Evolutionary conservation across 2,888 invertebrate genomes (phyloP).

Genomic region (Formica aserva): DNA sequence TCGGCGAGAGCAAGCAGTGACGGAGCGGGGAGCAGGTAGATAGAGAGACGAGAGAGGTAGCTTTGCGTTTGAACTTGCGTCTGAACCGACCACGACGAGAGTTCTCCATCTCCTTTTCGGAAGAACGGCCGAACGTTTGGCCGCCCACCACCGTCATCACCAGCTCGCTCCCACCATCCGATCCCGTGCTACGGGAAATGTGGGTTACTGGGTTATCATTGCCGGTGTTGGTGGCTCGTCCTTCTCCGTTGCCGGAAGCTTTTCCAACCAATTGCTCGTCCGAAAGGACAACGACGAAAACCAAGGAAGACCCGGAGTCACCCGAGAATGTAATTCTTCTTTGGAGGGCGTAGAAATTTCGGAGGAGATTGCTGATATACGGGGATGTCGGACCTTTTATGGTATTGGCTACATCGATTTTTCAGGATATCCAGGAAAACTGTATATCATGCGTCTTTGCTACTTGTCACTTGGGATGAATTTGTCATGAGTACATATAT

Average conservation of each 20-base stretch:
- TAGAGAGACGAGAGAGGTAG: background rate
- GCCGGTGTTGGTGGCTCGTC: slow-evolving; percentile 68
- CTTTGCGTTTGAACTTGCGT: slow-evolving; percentile 61
- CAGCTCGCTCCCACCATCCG: slow-evolving; percentile 48
- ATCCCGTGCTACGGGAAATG: slow-evolving; percentile 70
- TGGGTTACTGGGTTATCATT: slow-evolving; percentile 81
- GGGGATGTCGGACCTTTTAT: slow-evolving; percentile 22
- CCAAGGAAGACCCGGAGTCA: slow-evolving; percentile 44
- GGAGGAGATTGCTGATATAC: slow-evolving; percentile 30
- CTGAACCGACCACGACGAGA: slow-evolving; percentile 60
- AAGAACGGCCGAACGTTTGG: slow-evolving; percentile 68
- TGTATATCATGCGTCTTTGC: slow-evolving; percentile 32
- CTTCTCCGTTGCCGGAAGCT: slow-evolving; percentile 71
- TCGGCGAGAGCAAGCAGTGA: background rate
- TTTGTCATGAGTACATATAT: slow-evolving; percentile 10
- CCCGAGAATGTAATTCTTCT: slow-evolving; percentile 60
- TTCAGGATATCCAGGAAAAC: slow-evolving; percentile 29
- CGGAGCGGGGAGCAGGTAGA: background rate
- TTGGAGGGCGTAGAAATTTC: slow-evolving; percentile 33
- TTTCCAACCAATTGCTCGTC: slow-evolving; percentile 78
- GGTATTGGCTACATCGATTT: slow-evolving; percentile 48
- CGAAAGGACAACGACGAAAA: slow-evolving; percentile 69
- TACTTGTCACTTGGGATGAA: slow-evolving; percentile 4
- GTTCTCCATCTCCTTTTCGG: slow-evolving; percentile 61
- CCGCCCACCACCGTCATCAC: slow-evolving; percentile 53